A percentile compares a stretch with the other conserved stretches of the same genome.
Evolutionary conservation across 2,888 invertebrate genomes (phyloP).

Genomic region (Cephus pulcher): DNA sequence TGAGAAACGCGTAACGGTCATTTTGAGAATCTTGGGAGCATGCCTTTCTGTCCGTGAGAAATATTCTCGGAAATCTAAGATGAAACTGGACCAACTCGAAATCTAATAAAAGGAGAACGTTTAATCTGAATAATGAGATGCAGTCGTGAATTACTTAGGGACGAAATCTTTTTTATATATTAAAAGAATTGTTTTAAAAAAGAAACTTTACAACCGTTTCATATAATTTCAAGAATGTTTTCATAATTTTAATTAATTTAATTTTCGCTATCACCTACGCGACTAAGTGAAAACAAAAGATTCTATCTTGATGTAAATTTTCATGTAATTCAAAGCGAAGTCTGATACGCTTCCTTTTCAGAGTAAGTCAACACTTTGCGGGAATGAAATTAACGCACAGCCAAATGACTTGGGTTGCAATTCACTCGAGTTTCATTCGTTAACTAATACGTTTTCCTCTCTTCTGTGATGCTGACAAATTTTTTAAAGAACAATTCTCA

Average conservation of each 20-base stretch:
- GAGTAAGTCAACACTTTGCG: neutral
- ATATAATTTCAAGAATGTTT: neutral
- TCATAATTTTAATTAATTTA: neutral
- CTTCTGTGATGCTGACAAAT: accelerated
- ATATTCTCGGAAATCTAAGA: neutral
- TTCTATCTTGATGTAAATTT: neutral
- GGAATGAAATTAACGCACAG: neutral
- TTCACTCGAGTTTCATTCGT: neutral
- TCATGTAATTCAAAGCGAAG: neutral
- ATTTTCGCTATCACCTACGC: neutral
- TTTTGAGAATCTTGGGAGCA: neutral
- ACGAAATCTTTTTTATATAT: neutral
- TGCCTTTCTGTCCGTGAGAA: neutral
- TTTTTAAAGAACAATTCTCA: neutral
- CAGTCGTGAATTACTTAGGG: neutral
- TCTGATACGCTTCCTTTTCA: neutral
- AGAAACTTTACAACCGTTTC: neutral
- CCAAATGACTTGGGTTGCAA: neutral
- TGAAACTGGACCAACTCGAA: neutral
- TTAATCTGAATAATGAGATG: neutral
- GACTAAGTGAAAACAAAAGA: no score
- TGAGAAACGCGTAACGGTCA: neutral
- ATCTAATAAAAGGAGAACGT: neutral
- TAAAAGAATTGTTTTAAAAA: neutral
- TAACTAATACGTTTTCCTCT: neutral